Evolutionary conservation across 2,888 invertebrate species (phyloP), one percentile per base, ranked within the genome.

Genomic region (Adela reaumurella): DNA sequence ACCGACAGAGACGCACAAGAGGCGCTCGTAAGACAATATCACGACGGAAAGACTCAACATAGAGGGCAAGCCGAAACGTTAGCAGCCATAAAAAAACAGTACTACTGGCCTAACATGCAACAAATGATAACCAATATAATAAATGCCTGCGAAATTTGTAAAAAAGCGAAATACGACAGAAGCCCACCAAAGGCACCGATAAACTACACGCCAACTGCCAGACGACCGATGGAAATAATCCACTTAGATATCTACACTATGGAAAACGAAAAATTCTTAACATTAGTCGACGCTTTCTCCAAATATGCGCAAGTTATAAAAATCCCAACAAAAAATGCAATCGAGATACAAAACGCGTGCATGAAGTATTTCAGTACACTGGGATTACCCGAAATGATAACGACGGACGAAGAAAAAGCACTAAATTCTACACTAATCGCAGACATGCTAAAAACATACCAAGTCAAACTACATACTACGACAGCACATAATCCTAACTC

Each of bases 251-350:
- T 46, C 17, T 49, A 50, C 29, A 51, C 51, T 6, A 49, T 24
- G 1, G 45, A 52, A 16, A 46, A 17, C 8, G 53, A 54, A 17
- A 52, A 53, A 28, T 53, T 43, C 24, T 3, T 50, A 3, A 49
- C 51, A 0, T 46, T 53, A 5, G 46, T 53, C 1, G 51, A 51
- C n/a, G 43, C 45, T 3, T 53, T 53, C 35, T 35, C 50, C 3
- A 52, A 52, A 19, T 50, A 51, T 17, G 51, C 47, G 4, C 52
- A 45, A 45, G 45, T 14, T 3, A 35, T 35, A 14, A 8, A 8
- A 14, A 35, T 35, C 6, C 35, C 35, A 35, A 35, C 8, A 8
- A 35, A 14, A 14, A 35, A 14, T 14, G n/a, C 35, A 35, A 8
- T 14, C 3, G 35, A 35, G 14, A 14, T 35, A 8, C 3, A 8